A percentile compares a stretch with the other conserved stretches of the same genome.
phyloP scores from a whole-genome alignment of 1,140 invertebrate species.

The Zaprionus kolodkinae region DNA sequence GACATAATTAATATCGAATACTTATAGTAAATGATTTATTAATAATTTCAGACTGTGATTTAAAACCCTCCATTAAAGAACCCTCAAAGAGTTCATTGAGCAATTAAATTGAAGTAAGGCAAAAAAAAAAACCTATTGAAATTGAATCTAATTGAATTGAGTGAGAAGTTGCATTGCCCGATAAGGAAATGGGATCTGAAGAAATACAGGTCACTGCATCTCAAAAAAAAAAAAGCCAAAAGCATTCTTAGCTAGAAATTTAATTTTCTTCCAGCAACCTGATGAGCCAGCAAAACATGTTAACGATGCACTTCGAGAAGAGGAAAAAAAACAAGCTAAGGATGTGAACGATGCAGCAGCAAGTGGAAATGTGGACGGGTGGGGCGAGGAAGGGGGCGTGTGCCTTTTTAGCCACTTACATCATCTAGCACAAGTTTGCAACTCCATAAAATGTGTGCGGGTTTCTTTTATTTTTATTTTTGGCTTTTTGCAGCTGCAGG shows the following conservation, averaged over 20 bases:
- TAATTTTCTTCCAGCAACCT: constrained; percentile 24
- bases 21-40: constrained; percentile 8
- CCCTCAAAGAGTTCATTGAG: neutral
- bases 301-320: constrained; percentile 47
- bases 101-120: constrained; percentile 18
- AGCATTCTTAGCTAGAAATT: constrained; percentile 29
- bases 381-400: neutral
- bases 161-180: constrained; percentile 1
- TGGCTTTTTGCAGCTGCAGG: constrained; percentile 23
- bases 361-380: neutral
- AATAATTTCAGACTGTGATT: constrained; percentile 17
- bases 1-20: constrained; percentile 15
- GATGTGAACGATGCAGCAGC: neutral
- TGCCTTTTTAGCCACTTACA: constrained; percentile 62
- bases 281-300: constrained; percentile 46
- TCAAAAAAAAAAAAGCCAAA: neutral
- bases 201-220: constrained; percentile 57
- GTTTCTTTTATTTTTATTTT: constrained; percentile 26
- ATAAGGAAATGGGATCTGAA: neutral
- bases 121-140: constrained; percentile 12
- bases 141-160: constrained; percentile 12
- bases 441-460: constrained; percentile 54
- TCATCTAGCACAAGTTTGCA: constrained; percentile 67
- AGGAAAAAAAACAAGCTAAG: constrained; percentile 1
- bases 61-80: neutral